Evolutionary conservation across 1,140 invertebrate species (phyloP).

Genomic region (Metaphire vulgaris): DNA sequence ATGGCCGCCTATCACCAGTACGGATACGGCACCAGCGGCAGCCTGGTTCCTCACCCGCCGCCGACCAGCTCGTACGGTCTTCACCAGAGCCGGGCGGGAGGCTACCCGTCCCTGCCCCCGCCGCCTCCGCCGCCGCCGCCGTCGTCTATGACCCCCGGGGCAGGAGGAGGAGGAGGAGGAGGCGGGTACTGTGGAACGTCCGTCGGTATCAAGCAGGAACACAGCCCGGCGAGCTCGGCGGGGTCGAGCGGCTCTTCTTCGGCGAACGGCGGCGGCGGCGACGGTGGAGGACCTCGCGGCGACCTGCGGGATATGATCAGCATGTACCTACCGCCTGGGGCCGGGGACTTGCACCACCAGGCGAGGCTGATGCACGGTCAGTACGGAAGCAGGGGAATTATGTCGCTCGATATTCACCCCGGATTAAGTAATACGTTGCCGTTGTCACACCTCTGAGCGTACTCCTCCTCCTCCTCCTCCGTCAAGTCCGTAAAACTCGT

Average conservation of each 20-base stretch:
- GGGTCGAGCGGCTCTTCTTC: not conserved
- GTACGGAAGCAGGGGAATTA: not conserved
- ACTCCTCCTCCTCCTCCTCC: no score
- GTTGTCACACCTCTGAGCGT: not conserved
- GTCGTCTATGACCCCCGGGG: not conserved
- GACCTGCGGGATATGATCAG: not conserved
- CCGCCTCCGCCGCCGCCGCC: no score
- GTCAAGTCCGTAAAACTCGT: no score
- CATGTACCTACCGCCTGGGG: not conserved
- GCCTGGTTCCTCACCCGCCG: not conserved
- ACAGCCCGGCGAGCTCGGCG: not conserved
- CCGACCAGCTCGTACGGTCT: not conserved
- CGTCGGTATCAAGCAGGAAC: not conserved
- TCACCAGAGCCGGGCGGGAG: not conserved
- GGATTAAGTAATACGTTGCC: not conserved
- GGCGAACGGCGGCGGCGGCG: no score
- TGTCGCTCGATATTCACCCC: not conserved
- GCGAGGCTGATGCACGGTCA: not conserved
- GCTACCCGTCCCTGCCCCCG: not conserved
- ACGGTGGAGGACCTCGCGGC: not conserved
- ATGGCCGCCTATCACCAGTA: not conserved
- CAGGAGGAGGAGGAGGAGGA: not conserved
- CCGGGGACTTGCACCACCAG: not conserved
- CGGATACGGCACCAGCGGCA: not conserved
- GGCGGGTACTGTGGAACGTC: not conserved